Conservation (phyloP, 2,797 vertebrate species). For the Phoeniculus purpureus region DNA sequence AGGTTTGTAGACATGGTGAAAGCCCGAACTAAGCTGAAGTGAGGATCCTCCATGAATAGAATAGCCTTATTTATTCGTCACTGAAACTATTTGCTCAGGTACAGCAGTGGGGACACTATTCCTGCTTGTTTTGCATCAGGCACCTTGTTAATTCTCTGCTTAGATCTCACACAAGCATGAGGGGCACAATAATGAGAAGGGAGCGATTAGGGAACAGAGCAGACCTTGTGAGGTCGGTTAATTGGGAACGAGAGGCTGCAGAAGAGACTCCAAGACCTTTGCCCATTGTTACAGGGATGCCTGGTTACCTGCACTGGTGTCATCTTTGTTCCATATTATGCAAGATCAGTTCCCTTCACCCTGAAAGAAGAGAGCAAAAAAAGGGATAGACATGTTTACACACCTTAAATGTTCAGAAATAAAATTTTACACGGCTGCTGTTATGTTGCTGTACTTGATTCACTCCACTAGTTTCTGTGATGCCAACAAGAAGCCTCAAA, state of each 20-base stretch:
- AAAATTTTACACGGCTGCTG: constrained; percentile 1
- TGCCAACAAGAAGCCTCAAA: neutral
- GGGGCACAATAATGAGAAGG: neutral
- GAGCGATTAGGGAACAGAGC: neutral
- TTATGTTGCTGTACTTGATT: constrained; percentile 12
- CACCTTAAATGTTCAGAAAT: constrained; percentile 31
- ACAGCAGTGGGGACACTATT: neutral
- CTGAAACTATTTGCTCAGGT: constrained; percentile 26
- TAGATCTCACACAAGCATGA: neutral
- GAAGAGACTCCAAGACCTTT: neutral
- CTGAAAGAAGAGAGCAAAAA: neutral
- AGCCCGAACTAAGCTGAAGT: neutral
- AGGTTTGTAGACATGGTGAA: constrained; percentile 29
- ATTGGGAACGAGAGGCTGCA: neutral
- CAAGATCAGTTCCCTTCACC: neutral
- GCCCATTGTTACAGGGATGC: neutral
- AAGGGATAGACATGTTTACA: constrained; percentile 14
- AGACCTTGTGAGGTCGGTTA: neutral
- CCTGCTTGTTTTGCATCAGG: constrained; percentile 42
- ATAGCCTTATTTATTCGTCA: constrained; percentile 52
- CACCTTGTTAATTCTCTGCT: constrained; percentile 32
- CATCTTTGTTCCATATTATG: neutral
- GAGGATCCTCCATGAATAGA: neutral
- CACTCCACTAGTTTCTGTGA: constrained; percentile 5
- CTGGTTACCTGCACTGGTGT: neutral